Base-by-base conservation (phyloP, 2,888 invertebrate genomes). In the Holacanthella duospinosa region DNA sequence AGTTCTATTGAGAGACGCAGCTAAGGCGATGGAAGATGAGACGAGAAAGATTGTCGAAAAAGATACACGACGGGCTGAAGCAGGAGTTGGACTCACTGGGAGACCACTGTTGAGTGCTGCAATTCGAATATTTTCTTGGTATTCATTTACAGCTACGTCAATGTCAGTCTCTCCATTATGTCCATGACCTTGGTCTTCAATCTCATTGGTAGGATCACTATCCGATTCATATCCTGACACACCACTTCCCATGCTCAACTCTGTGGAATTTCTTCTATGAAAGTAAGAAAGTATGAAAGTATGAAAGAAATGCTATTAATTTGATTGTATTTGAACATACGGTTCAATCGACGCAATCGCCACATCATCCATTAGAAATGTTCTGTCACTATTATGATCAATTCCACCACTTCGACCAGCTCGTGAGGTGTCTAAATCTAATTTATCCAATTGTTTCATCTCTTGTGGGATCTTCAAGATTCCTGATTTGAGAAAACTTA, bases 101-200 rank as follows among this genome's bases (percentile, higher is more conserved):
- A 68, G 59, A 4, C 64, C 62, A 9, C 73, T 72, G 48, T 70
- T 72, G 12, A 74, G 29, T 1, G 72, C 70, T 9, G 70, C 72
- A 12, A 72, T 71, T 56, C 71, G 68, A 28, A 71, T 63, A 71
- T 83, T 82, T 74, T 87, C 87, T 65, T 83, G 83, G 74, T 87
- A 88, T 74, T 87, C 87, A 74, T 86, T 86, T 0, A 88, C 87
- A 21, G 85, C 85, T 1, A 86, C 86, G 75, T 88, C 88, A 61
- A 88, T 86, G 73, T 88, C 88, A 1, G 87, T 87, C 36, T 74
- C 73, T 64, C 71, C 72, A n/a, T 9, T 9, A 4, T 74, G 71
- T 64, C 71, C 72, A 16, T 48, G 19, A 4, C 48, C 12, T 4
- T 48, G 19, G 19, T 4, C 12, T 27, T 84, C 86, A 3, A 19